Percentiles rank a stretch among this genome's conserved stretches.
phyloP scores from a whole-genome alignment of 2,797 vertebrate genomes.

The Parauchenoglanis ngamensis region DNA sequence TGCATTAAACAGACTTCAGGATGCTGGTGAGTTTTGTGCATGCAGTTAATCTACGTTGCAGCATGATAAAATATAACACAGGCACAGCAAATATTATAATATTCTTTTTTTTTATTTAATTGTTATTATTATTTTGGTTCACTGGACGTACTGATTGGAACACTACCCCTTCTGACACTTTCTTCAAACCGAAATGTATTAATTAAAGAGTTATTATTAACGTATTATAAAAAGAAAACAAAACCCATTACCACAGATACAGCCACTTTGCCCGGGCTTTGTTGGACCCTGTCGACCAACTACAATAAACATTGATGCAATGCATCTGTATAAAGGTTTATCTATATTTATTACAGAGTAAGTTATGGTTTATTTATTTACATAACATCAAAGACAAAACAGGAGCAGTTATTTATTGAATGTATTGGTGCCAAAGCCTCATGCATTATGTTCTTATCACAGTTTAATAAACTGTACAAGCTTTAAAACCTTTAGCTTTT shows the following conservation, averaged over 20 bases:
- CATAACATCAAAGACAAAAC: conserved; percentile 60
- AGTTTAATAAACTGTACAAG: conserved; percentile 66
- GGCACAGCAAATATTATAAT: background rate
- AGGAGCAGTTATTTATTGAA: conserved; percentile 67
- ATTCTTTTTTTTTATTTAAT: background rate
- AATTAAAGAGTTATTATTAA: background rate
- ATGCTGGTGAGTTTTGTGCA: conserved; percentile 36
- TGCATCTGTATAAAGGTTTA: conserved; percentile 65
- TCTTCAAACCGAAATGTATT: conserved; percentile 5
- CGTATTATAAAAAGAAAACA: background rate
- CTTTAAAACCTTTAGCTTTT: background rate
- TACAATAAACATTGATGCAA: conserved; percentile 67
- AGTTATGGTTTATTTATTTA: conserved; percentile 72
- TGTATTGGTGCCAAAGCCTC: conserved; percentile 67
- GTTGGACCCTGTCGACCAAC: conserved; percentile 63
- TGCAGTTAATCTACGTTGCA: conserved; percentile 30
- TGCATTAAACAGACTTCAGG: conserved; percentile 9
- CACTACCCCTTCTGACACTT: background rate
- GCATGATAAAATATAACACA: conserved; percentile 44
- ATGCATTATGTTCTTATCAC: conserved; percentile 62
- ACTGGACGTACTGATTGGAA: conserved; percentile 11
- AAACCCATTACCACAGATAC: conserved; percentile 19
- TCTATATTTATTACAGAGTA: conserved; percentile 70
- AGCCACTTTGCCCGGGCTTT: conserved; percentile 48
- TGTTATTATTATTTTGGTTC: background rate